Base-by-base conservation (phyloP, 2,113 vertebrate genomes). In the Falco punctatus region DNA sequence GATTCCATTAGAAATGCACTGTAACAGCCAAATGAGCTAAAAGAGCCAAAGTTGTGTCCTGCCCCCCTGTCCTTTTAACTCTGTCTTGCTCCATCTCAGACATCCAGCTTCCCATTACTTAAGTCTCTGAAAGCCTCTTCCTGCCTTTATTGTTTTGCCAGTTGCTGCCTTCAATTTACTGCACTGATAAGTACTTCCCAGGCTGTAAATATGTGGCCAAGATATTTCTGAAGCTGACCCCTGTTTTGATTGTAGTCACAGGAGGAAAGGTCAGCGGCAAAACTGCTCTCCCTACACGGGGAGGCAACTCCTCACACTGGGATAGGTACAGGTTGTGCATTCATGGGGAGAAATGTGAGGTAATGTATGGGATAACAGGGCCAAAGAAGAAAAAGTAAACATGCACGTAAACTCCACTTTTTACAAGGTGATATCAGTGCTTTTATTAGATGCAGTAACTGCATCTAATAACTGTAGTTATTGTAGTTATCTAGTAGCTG, bases 91-190 rank as follows among this genome's bases (percentile, higher is more conserved):
- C 81, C 84, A 55, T 81, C 80, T 66, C 66, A 84, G 88, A 64
- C 77, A 64, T 61, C 26, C 83, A 94, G 74, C 66, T 91, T 93
- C 96, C 87, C 84, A 85, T 94, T 90, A 88, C 70, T 87, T 88
- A 64, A 70, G 82, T 66, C 66, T 91, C 87, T 88, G 66, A 77
- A 87, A 92, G 33, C 54, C 65, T 91, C 81, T 96, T 96, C 91
- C 94, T 97, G 96, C 81, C 92, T 96, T 93, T 92, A 83, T 93
- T 96, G 90, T 88, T 96, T 92, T 93, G 67, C 71, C 93, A 95
- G 88, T 94, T 95, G 96, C 79, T 89, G 66, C 81, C 83, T 88
- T 89, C 92, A 94, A 9, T 92, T 95, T 94, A 85, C 70, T 82
- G 62, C 54, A n/a, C 93, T 77, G 92, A 59, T 94, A 97, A 96